Base-by-base conservation (phyloP, 2,888 invertebrate species). In the Tiliacea citrago region DNA sequence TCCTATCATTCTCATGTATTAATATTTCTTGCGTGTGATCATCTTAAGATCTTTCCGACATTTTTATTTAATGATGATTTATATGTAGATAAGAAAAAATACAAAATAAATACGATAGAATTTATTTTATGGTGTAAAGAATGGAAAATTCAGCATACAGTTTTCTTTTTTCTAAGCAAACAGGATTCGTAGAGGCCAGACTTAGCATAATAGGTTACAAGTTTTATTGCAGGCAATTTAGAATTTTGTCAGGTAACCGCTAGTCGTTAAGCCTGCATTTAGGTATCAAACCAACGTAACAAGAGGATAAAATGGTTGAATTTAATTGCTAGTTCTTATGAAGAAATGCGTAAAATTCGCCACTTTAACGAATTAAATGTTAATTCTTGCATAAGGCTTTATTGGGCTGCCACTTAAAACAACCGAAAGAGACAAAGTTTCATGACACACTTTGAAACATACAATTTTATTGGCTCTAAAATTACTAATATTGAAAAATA, bases 201-300 rank as follows among this genome's bases (percentile, higher is more conserved):
- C 68, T 60, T 72, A 70, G n/a, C n/a, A n/a, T n/a, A n/a, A n/a
- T 18, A 72, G 61, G 57, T 73, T 77, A 72, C 68, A 75, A 66
- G 80, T 84, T 86, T 82, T 81, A 88, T 86, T 47, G 75, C 73
- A 47, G 1, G 73, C 80, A 65, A 79, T 84, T 86, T 83, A 86
- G 53, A 77, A 77, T 68, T 76, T 80, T 75, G 79, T 84, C 84
- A 73, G 73, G 71, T 75, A 74, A 76, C 75, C 71, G 79, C 82
- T 73, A 63, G 73, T 79, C 71, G 61, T 88, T 67, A 81, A 84
- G 45, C 62, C 61, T 68, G 63, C 68, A 75, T 72, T 29, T 73
- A 80, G 57, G 65, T 60, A 57, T 81, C 51, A 35, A 73, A 72
- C n/a, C 45, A n/a, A 29, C 29, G 29, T 29, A 63, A 67, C 58